A percentile compares a stretch with the other conserved stretches of the same genome.
Evolutionary conservation across 2,113 vertebrate genomes (phyloP).

Genomic region (Rallus limicola): DNA sequence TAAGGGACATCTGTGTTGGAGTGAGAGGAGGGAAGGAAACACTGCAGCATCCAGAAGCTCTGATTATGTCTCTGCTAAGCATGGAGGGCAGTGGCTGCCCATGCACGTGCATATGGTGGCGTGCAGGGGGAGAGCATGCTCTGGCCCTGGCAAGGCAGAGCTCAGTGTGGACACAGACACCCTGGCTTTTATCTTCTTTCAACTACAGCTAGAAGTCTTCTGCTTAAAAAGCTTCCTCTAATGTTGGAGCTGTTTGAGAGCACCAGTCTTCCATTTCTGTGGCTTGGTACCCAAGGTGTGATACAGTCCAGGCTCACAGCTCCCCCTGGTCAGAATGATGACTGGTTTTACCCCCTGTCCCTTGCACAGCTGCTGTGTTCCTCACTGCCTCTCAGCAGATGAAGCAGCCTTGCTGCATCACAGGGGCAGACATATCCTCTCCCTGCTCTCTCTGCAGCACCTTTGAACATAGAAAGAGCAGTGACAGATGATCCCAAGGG

Average conservation of each 20-base stretch:
- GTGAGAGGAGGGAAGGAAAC: neutral
- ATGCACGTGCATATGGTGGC: neutral
- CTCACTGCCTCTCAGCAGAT: neutral
- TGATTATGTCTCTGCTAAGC: neutral
- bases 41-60: neutral
- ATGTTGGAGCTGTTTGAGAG: neutral
- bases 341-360: neutral
- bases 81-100: neutral
- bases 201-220: neutral
- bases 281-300: neutral
- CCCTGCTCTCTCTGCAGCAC: neutral
- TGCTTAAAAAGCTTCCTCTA: neutral
- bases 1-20: neutral
- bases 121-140: neutral
- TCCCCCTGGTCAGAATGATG: neutral
- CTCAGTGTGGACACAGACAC: neutral
- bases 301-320: neutral
- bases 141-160: neutral
- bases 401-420: neutral
- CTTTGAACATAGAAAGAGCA: neutral
- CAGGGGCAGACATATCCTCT: neutral
- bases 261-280: neutral
- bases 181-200: neutral
- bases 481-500: neutral
- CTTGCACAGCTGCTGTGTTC: neutral